Evolutionary conservation across 2,113 vertebrate genomes (phyloP).

Genomic region (Taxidea taxus): DNA sequence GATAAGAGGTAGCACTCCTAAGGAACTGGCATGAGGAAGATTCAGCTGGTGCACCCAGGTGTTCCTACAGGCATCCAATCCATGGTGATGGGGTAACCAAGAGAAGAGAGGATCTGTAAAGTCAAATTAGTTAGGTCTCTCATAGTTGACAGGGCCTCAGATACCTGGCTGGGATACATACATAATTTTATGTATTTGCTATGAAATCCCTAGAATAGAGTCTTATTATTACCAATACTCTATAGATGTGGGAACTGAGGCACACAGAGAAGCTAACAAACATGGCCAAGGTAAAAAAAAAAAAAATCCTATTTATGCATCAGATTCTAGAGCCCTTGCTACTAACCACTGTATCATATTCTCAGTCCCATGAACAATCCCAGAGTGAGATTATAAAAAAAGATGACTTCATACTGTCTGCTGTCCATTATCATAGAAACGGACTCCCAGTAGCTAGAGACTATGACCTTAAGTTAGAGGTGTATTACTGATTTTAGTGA

Average conservation of each 20-base stretch:
- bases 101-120: background rate
- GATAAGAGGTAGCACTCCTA: background rate
- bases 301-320: background rate
- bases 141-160: background rate
- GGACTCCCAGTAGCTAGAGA: background rate
- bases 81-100: rapidly evolving
- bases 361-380: background rate
- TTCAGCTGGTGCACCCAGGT: background rate
- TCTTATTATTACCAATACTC: background rate
- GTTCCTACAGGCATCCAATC: background rate
- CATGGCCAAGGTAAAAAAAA: background rate
- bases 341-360: background rate
- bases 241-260: background rate
- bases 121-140: background rate
- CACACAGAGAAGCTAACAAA: background rate
- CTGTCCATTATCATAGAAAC: background rate
- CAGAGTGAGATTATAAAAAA: background rate
- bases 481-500: background rate
- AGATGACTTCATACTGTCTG: background rate
- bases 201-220: background rate
- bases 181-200: background rate
- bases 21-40: background rate
- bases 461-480: background rate
- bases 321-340: background rate
- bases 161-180: background rate